Evolutionary conservation across 1,140 invertebrate species (phyloP).

Genomic region (Choristoneura fumiferana): DNA sequence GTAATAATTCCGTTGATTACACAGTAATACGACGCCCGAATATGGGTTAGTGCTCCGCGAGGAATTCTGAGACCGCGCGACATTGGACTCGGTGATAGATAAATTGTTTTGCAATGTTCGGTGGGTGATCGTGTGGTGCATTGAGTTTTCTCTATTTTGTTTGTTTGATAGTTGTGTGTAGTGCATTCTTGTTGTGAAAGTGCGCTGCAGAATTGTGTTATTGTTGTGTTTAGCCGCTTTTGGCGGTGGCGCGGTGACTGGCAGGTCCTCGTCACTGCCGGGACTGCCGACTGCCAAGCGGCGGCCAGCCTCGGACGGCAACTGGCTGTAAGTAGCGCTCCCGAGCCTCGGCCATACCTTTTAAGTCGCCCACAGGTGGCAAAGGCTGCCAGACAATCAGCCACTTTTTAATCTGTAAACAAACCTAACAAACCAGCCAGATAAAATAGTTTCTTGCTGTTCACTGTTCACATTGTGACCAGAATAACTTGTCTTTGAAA

Average conservation of each 20-base stretch:
- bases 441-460: neutral
- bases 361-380: constrained; percentile 4
- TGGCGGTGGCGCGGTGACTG: neutral
- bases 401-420: constrained; percentile 8
- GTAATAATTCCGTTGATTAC: constrained; percentile 74
- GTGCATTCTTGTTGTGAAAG: constrained; percentile 74
- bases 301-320: too few species aligned
- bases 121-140: constrained; percentile 32
- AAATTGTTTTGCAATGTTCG: constrained; percentile 27
- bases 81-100: constrained; percentile 41
- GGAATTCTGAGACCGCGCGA: constrained; percentile 38
- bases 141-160: constrained; percentile 55
- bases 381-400: constrained; percentile 1
- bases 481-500: constrained; percentile 9
- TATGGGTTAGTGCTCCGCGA: constrained; percentile 65
- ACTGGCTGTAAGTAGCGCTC: constrained; percentile 1
- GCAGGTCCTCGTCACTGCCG: neutral
- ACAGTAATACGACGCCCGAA: constrained; percentile 67
- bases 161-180: constrained; percentile 61
- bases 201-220: constrained; percentile 60
- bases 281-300: too few species aligned
- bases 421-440: neutral
- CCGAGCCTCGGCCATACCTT: neutral
- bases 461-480: neutral
- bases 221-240: constrained; percentile 42